A percentile compares a stretch with the other conserved stretches of the same genome.
phyloP scores from a whole-genome alignment of 2,797 vertebrate genomes.

The Protosalanx chinensis region DNA sequence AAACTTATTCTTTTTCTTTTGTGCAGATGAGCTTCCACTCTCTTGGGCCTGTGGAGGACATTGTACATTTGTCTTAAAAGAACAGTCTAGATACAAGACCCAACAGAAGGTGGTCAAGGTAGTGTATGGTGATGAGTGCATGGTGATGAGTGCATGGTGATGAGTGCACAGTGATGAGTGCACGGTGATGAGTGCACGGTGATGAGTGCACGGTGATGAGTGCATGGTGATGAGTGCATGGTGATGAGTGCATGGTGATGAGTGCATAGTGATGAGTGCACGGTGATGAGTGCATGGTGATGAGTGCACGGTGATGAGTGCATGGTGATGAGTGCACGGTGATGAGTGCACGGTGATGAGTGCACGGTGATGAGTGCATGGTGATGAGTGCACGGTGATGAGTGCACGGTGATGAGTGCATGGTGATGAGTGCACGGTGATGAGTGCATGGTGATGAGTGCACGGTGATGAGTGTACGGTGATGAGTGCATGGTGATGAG shows the following conservation, averaged over 20 bases:
- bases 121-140: too few relatives aligned
- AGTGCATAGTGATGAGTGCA: neutral
- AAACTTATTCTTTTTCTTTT: conserved; percentile 91
- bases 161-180: neutral
- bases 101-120: too few relatives aligned
- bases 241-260: neutral
- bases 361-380: too few relatives aligned
- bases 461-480: neutral
- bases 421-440: neutral
- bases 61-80: neutral
- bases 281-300: neutral
- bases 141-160: neutral
- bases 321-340: too few relatives aligned
- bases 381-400: neutral
- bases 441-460: too few relatives aligned
- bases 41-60: conserved; percentile 80
- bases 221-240: too few relatives aligned
- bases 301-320: neutral
- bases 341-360: neutral
- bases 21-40: conserved; percentile 57
- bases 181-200: too few relatives aligned
- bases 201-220: neutral
- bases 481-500: too few relatives aligned
- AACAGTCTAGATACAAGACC: too few relatives aligned
- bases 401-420: too few relatives aligned